Conservation (phyloP, 1,140 invertebrate species). For the Myzus persicae region DNA sequence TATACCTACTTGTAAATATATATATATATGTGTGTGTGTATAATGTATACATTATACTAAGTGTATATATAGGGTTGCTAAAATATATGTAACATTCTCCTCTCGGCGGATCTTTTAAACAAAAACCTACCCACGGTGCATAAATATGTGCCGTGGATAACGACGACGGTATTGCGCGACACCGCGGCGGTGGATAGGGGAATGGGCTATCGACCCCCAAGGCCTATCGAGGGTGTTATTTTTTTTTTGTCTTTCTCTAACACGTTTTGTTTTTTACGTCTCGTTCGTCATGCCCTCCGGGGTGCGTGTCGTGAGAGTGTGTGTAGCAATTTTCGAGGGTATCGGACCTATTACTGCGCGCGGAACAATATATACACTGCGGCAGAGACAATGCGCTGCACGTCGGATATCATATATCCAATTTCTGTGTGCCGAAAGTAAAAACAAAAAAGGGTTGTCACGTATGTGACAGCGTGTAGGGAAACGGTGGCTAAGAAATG, state of each 20-base stretch:
- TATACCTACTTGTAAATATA: too few species aligned
- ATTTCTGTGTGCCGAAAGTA: conserved; percentile 9
- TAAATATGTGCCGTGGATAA: conserved; percentile 34
- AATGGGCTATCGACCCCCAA: conserved; percentile 38
- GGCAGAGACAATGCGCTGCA: not conserved
- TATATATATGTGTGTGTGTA: too few species aligned
- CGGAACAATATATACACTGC: not conserved
- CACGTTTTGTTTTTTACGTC: conserved; percentile 13
- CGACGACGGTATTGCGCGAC: not conserved
- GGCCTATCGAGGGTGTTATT: conserved; percentile 30
- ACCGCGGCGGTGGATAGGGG: not conserved
- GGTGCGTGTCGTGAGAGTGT: not conserved
- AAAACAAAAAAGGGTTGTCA: conserved; percentile 21
- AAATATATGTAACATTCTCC: not conserved
- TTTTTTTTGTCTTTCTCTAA: conserved; percentile 29
- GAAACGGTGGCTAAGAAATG: conserved; percentile 12
- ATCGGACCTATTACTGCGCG: not conserved
- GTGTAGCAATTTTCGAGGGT: conserved; percentile 36
- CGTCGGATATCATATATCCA: conserved; percentile 30
- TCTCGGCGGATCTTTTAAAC: conserved; percentile 31
- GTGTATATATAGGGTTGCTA: not conserved
- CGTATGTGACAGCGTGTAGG: not conserved
- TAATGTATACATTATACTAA: too few species aligned
- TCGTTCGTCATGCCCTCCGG: not conserved
- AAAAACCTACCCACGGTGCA: conserved; percentile 26